Evolutionary conservation across 2,113 vertebrate species (phyloP), one percentile per base, ranked within the genome.

Genomic region (Epinephelus moara): DNA sequence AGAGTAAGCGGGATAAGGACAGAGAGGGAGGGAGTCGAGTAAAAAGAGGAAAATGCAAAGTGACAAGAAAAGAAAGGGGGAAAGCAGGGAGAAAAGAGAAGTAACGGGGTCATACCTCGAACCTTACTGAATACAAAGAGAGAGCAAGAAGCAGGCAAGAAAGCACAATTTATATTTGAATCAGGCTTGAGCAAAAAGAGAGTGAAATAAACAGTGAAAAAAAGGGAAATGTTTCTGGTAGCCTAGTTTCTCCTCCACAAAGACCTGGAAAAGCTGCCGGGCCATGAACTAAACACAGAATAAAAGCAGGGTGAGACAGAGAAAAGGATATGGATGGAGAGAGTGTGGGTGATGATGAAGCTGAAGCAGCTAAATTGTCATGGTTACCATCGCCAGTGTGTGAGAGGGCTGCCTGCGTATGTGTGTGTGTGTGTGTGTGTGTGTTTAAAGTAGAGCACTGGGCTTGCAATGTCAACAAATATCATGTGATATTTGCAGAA

Each of bases 311-410:
- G 83, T 75, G 69, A 91, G 75, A 90, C 84, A 76, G 72, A 85
- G 85, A 78, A 78, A 78, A 83, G 74, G 85, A 88, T 84, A 91
- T 68, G 82, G 87, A 91, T 88, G 64, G 82, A 91, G 68, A 85
- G 88, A 85, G 89, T 88, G 90, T 88, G 90, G 90, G 92, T 89
- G 90, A 91, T 87, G 89, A 85, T 91, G 86, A 89, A 83, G 85
- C 86, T 87, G 80, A 89, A 87, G 93, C 85, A 85, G 91, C 85
- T 90, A 72, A 85, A 93, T 92, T 83, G 91, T 91, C 93, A 95
- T 94, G 90, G 92, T 95, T 91, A 95, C 91, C 88, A 87, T 72
- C 52, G 25, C 78, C 21, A 66, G 66, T 82, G 75, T 84, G 75
- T 80, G 78, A 64, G 23, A 75, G 78, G 77, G 47, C 66, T 85